Evolutionary conservation across 1,140 invertebrate species (phyloP).

Genomic region (Homarus americanus): DNA sequence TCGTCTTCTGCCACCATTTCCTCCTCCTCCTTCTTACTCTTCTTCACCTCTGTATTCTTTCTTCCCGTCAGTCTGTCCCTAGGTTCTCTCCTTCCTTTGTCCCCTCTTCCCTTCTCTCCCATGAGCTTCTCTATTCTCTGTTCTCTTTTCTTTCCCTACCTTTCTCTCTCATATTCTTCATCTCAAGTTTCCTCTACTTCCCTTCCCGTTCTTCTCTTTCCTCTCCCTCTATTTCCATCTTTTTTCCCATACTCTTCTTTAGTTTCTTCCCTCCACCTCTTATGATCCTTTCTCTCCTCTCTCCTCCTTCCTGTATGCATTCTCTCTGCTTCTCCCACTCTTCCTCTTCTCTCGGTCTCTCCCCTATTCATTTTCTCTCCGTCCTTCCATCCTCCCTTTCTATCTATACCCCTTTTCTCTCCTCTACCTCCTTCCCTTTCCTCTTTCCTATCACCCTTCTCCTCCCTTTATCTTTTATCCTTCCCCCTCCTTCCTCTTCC

Average conservation of each 20-base stretch:
- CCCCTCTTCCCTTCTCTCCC: not conserved
- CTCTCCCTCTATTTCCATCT: not conserved
- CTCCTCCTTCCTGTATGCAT: not conserved
- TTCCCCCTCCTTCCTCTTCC: not conserved
- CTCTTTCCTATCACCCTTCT: not conserved
- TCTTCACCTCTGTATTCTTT: not conserved
- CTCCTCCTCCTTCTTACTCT: not conserved
- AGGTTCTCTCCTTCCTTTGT: no score
- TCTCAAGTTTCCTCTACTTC: not conserved
- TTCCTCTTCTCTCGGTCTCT: not conserved
- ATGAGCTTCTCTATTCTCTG: not conserved
- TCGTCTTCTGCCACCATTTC: not conserved
- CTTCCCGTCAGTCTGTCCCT: not conserved
- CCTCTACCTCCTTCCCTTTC: not conserved
- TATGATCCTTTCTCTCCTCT: not conserved
- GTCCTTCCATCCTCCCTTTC: not conserved
- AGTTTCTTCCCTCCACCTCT: not conserved
- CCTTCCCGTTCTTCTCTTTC: not conserved
- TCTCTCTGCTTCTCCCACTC: not conserved
- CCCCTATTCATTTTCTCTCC: not conserved
- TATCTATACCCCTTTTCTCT: not conserved
- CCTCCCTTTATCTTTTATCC: no score
- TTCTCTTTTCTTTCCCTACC: not conserved
- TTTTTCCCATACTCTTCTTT: not conserved
- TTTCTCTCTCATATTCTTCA: not conserved